Percentiles rank a stretch among this genome's conserved stretches.
phyloP scores from a whole-genome alignment of 1,140 invertebrate genomes.

The Wiebesia pumilae region DNA sequence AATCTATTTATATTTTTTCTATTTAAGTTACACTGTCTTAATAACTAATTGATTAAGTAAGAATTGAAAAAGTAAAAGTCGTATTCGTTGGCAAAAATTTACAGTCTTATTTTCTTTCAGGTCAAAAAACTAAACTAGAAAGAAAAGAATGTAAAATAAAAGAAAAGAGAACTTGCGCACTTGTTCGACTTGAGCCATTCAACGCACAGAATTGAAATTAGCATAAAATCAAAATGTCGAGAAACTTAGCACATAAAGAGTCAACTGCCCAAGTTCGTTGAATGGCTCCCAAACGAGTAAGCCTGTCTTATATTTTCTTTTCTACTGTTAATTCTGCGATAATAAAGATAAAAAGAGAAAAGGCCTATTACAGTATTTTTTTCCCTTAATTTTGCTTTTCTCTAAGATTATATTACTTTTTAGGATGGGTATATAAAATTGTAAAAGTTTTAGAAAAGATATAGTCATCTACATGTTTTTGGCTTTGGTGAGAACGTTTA shows the following conservation, averaged over 20 bases:
- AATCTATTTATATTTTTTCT: too few relatives aligned
- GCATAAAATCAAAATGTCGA: slow-evolving; percentile 74
- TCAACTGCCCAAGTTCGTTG: slow-evolving; percentile 73
- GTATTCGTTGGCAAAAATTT: neutral
- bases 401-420: neutral
- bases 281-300: slow-evolving; percentile 67
- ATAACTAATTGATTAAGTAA: too few relatives aligned
- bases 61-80: too few relatives aligned
- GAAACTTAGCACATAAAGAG: slow-evolving; percentile 73
- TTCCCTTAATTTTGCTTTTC: slow-evolving; percentile 30
- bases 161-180: slow-evolving; percentile 58
- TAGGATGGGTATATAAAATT: neutral
- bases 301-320: slow-evolving; percentile 52
- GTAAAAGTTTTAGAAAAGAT: too few relatives aligned
- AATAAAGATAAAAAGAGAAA: slow-evolving; percentile 10
- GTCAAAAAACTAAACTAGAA: neutral
- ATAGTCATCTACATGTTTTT: too few relatives aligned
- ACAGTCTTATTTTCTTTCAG: neutral
- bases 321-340: neutral
- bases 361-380: neutral
- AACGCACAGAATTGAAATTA: slow-evolving; percentile 74
- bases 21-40: too few relatives aligned
- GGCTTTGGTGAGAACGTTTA: too few relatives aligned
- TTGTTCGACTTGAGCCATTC: slow-evolving; percentile 65
- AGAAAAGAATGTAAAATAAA: neutral